These are phyloP conservation scores for Nomia melanderi DNA, from an alignment of 1,140 invertebrate species.

Conservation along the genomic window DNA sequence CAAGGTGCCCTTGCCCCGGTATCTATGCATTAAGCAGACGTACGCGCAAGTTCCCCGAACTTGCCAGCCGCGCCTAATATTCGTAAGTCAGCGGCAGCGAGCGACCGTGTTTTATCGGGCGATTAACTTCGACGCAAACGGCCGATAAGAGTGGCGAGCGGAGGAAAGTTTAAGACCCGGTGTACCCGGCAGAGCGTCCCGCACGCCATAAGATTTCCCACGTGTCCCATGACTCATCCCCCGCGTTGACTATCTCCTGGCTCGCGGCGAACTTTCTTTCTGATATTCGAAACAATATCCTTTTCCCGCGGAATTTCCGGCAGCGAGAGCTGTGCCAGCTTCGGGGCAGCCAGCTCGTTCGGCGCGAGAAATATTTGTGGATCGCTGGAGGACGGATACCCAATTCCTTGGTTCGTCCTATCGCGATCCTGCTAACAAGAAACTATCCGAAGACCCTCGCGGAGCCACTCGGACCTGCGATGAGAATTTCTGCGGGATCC, in stretches of 20 bases:
- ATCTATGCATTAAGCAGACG: not conserved
- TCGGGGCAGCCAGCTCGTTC: no score
- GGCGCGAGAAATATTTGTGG: not conserved
- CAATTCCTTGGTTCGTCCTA: constrained; percentile 7
- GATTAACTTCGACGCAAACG: constrained; percentile 55
- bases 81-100: not conserved
- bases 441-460: not conserved
- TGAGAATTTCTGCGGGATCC: not conserved
- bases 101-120: constrained; percentile 27
- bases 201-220: constrained; percentile 78
- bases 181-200: constrained; percentile 45
- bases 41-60: not conserved
- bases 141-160: constrained; percentile 46
- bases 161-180: constrained; percentile 43
- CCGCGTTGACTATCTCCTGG: constrained; percentile 52
- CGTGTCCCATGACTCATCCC: constrained; percentile 75
- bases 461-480: not conserved
- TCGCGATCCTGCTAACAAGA: constrained; percentile 13
- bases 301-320: not conserved
- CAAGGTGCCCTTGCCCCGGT: not conserved
- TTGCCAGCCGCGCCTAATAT: not conserved
- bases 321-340: no score
- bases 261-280: constrained; percentile 49
- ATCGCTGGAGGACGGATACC: not conserved
- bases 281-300: constrained; percentile 43